Evolutionary conservation across 2,888 invertebrate genomes (phyloP), one percentile per base, ranked within the genome.

Genomic region (Selenia dentaria): DNA sequence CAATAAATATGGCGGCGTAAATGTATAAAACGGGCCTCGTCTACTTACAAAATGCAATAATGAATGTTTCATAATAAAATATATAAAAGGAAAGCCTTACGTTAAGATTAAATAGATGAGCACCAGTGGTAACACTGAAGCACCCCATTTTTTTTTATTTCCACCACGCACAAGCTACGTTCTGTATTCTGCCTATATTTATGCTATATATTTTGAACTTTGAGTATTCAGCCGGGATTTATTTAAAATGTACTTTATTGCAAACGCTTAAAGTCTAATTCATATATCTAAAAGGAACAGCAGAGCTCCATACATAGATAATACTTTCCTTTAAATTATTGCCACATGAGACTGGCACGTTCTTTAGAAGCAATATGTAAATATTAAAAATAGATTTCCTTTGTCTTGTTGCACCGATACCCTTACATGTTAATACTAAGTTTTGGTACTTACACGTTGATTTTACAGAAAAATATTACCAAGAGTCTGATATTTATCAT

Each of bases 381-480:
- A 70, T 85, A 85, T 82, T 84, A 85, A 87, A 87, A 86, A 87
- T 86, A 86, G 70, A 74, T 68, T 62, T 65, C 65, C 62, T 73
- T 73, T 73, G 62, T 74, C 69, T 78, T 69, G 70, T 73, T 83
- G 82, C 80, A 76, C 71, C 72, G 57, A 73, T 75, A 70, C 61
- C 65, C 69, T 70, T 73, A 70, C 44, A 63, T 55, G 63, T 66
- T 69, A 72, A 74, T 72, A 74, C 74, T 79, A 75, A 59, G 46
- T 65, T 72, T 74, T 74, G 70, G 67, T 74, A 69, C 69, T 60
- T 69, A 62, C 45, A 61, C 56, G 55, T 59, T 60, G 57, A 52
- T 59, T 62, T 41, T 42, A 46, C 51, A 54, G 39, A 57, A 50
- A 54, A 58, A 37, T 58, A 48, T 57, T 44, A 37, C 43, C 57